Conservation (phyloP, 2,797 vertebrate species). For the Platalea minor region DNA sequence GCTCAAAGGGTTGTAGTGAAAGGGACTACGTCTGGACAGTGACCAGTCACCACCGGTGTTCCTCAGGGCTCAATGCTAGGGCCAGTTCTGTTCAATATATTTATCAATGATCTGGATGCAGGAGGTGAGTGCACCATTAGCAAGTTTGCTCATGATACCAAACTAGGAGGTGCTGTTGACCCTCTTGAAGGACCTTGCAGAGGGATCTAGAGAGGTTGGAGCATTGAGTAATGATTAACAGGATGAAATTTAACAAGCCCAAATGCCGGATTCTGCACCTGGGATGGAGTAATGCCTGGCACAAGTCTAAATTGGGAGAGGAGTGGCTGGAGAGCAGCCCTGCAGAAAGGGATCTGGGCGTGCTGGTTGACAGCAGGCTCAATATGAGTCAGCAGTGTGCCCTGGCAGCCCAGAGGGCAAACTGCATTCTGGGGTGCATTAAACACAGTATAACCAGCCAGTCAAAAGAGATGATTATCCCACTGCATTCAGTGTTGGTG, state of each 20-base stretch:
- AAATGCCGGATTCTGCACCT: not conserved
- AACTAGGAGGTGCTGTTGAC: not conserved
- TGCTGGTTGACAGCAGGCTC: not conserved
- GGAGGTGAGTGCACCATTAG: no score
- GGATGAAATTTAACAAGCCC: not conserved
- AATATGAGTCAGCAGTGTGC: not conserved
- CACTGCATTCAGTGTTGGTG: rapidly evolving
- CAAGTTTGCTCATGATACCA: not conserved
- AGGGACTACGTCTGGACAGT: no score
- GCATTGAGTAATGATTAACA: not conserved
- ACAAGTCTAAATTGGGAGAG: not conserved
- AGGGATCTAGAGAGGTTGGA: not conserved
- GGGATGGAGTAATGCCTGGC: not conserved
- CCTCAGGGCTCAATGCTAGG: no score
- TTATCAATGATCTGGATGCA: no score
- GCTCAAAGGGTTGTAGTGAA: not conserved
- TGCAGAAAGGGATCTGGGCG: not conserved
- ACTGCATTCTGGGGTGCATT: no score
- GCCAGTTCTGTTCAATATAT: no score
- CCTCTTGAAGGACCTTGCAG: not conserved
- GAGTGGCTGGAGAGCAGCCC: not conserved
- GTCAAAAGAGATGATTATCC: no score
- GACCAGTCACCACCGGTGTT: no score
- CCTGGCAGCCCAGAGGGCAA: not conserved
- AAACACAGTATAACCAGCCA: not conserved